A percentile compares a stretch with the other conserved stretches of the same genome.
Conservation (phyloP, 1,140 invertebrate species). For the Diorhabda sublineata region DNA sequence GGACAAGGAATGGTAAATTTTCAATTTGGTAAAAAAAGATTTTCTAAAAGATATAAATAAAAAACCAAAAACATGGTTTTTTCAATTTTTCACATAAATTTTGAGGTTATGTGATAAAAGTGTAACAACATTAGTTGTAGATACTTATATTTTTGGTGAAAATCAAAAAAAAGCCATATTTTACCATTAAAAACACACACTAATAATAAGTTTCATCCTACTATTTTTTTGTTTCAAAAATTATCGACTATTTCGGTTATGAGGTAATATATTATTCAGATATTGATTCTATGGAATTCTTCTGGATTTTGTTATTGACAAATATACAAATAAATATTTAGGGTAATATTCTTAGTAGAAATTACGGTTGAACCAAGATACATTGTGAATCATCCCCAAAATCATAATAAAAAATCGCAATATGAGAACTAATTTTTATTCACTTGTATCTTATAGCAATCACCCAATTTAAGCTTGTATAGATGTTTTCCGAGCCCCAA, state of each 20-base stretch:
- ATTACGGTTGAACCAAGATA: not conserved
- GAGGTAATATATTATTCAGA: not conserved
- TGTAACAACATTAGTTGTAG: too few relatives aligned
- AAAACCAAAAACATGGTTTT: too few relatives aligned
- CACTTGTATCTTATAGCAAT: conserved; percentile 4
- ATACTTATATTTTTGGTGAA: not conserved
- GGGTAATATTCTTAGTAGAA: conserved; percentile 18
- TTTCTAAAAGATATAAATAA: too few relatives aligned
- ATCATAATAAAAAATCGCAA: not conserved
- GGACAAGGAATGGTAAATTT: too few relatives aligned
- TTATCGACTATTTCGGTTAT: not conserved
- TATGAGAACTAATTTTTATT: conserved; percentile 1
- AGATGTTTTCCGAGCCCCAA: conserved; percentile 32
- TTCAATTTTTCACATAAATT: too few relatives aligned
- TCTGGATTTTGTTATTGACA: conserved; percentile 22
- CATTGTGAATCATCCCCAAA: not conserved
- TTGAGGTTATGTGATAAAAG: too few relatives aligned
- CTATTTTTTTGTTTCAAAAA: too few relatives aligned
- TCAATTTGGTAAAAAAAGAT: too few relatives aligned
- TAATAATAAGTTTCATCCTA: not conserved
- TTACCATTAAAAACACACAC: not conserved
- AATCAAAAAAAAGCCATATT: conserved; percentile 1
- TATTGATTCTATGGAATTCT: conserved; percentile 3
- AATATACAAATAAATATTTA: conserved; percentile 24
- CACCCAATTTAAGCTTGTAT: conserved; percentile 31